Evolutionary conservation across 1,140 invertebrate species (phyloP), one percentile per base, ranked within the genome.

Genomic region (Metopolophium dirhodum): DNA sequence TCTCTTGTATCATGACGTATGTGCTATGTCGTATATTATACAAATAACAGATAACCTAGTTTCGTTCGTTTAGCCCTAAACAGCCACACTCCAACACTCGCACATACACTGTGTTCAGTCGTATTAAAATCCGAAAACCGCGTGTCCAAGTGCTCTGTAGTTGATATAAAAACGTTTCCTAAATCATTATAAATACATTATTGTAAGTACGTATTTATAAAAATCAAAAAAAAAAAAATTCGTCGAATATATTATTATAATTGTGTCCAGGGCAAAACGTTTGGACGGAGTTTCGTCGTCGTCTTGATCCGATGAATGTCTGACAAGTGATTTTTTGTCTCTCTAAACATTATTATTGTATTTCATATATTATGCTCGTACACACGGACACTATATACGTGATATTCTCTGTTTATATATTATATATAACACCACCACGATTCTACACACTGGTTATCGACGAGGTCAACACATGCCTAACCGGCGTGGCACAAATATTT

Each of bases 401-500:
- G 61, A 68, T 68, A n/a, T 68, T 68, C 11, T 68, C 11, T 18
- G 61, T n/a, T n/a, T 68, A 68, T 83, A 82, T 37, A 37, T 8
- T 77, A n/a, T 82, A 82, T 82, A 87, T 49, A n/a, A 86, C 18
- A 49, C n/a, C 45, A 86, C 41, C 41, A 87, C 30, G 86, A n/a
- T 30, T 87, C 41, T 9, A 85, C 37, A 30, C 47, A 87, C 47
- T 87, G 86, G 86, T 87, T 87, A 89, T 89, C 88, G 88, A 89
- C 88, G 88, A 89, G 88, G 88, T 89, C 88, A 57, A 89, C 88
- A 89, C 51, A 57, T 57, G 88, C 88, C 49, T 57, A 89, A 57
- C 49, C 51, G 88, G 54, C 88, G 51, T 89, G 49, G 88, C 88
- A 89, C 88, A 89, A 89, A 89, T 54, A 54, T 89, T 89, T 89